Conservation (phyloP, 1,140 invertebrate species). For the Eufriesea mexicana region DNA sequence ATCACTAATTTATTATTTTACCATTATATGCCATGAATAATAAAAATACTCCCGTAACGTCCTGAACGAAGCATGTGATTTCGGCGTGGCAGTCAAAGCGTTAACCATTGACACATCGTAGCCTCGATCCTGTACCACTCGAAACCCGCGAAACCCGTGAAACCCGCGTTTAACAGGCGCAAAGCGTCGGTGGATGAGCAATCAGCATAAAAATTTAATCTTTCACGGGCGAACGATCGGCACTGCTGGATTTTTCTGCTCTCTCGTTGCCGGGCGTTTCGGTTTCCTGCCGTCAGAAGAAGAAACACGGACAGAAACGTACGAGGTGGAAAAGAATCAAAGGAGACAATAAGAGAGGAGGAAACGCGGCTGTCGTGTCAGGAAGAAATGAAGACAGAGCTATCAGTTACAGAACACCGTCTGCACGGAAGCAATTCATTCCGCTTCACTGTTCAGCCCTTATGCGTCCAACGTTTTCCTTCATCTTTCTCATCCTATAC, state of each 20-base stretch:
- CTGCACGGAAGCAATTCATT: constrained; percentile 78
- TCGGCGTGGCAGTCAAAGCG: too few relatives aligned
- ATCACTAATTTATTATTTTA: too few relatives aligned
- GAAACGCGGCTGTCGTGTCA: constrained; percentile 72
- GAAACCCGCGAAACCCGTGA: background rate
- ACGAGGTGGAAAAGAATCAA: constrained; percentile 61
- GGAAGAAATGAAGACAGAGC: constrained; percentile 77
- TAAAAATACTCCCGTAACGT: too few relatives aligned
- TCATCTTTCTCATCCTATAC: constrained; percentile 60
- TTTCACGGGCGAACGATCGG: constrained; percentile 21
- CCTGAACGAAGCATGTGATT: too few relatives aligned
- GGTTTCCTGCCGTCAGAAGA: constrained; percentile 25
- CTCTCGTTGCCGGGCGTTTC: constrained; percentile 1
- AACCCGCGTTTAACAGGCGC: constrained; percentile 3
- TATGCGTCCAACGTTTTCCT: constrained; percentile 71
- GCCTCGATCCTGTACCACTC: too few relatives aligned
- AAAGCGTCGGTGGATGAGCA: constrained; percentile 9
- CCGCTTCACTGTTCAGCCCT: constrained; percentile 72
- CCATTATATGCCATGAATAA: too few relatives aligned
- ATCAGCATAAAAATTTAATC: constrained; percentile 49
- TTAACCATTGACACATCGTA: too few relatives aligned
- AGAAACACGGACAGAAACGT: constrained; percentile 45
- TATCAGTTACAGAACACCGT: constrained; percentile 77
- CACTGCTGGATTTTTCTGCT: background rate
- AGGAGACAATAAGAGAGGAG: constrained; percentile 61